Evolutionary conservation across 2,797 vertebrate genomes (phyloP), one percentile per base, ranked within the genome.

Genomic region (Fringilla coelebs): DNA sequence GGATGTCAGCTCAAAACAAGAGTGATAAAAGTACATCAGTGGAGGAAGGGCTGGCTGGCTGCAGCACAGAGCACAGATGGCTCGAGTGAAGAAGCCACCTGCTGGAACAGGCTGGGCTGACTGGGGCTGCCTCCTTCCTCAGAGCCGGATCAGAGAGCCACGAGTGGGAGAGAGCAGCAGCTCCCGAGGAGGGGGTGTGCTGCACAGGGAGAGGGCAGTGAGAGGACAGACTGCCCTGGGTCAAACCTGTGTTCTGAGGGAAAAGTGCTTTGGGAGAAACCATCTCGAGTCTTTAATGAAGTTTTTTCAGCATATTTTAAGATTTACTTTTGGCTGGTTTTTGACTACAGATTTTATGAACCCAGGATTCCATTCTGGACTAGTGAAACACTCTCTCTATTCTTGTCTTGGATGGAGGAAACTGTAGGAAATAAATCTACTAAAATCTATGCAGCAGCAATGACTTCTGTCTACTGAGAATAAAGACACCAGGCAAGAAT

Each of bases 81-180:
- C 58, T 61, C 43, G 41, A 82, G 90, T 90, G 38, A 73, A 78
- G 83, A 32, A 91, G 66, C 76, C 85, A 95, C 93, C 94, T 95
- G 89, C 73, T 1, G n/a, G 68, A 88, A 65, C 71, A 88, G 79
- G 43, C 85, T 96, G 89, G 65, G 17, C 70, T 52, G 49, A 22
- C 34, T 58, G 71, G 63, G 60, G 63, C 73, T 86, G 78, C 75
- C 55, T 90, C 32, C 67, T 73, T 85, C 60, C 48, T 73, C 67
- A 63, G 11, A 85, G 38, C 34, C 57, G 63, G 73, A 87, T 41
- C 91, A 66, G 8, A 76, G 43, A 68, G 34, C 34, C 61, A 34
- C 2, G 24, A 13, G 48, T 88, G 63, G 55, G 51, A 66, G 52
- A 55, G 70, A 48, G 73, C 60, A 86, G 43, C 85, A 51, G 51